Evolutionary conservation across 2,113 vertebrate genomes (phyloP).

Genomic region (Centropristis striata): DNA sequence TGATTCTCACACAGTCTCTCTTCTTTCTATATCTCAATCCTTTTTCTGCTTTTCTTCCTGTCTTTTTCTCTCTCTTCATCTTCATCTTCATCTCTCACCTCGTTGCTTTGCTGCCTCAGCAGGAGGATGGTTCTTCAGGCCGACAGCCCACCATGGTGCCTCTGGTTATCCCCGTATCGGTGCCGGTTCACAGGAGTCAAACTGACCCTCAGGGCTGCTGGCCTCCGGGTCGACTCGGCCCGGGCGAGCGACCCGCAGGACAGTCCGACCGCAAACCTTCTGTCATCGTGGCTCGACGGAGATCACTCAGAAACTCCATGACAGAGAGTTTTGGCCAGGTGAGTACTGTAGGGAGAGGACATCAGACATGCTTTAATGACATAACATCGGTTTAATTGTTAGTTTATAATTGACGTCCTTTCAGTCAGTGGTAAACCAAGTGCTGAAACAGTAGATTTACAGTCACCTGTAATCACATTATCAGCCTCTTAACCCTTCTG

Average conservation of each 20-base stretch:
- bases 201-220: constrained; percentile 80
- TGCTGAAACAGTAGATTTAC: background rate
- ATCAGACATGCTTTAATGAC: too few relatives aligned
- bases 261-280: constrained; percentile 89
- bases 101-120: constrained; percentile 18
- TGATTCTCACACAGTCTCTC: constrained; percentile 16
- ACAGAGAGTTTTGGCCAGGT: constrained; percentile 89
- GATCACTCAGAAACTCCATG: constrained; percentile 87
- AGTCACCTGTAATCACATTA: background rate
- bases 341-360: background rate
- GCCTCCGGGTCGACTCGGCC: constrained; percentile 67
- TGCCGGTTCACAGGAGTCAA: constrained; percentile 90
- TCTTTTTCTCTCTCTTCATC: background rate
- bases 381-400: background rate
- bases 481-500: too few relatives aligned
- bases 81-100: background rate
- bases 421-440: too few relatives aligned
- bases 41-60: background rate
- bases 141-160: constrained; percentile 89
- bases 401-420: background rate
- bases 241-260: constrained; percentile 72
- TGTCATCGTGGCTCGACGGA: constrained; percentile 94
- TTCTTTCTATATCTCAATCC: constrained; percentile 23
- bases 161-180: constrained; percentile 96
- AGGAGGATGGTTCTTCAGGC: constrained; percentile 66